A percentile compares a stretch with the other conserved stretches of the same genome.
phyloP scores from a whole-genome alignment of 2,888 invertebrate species.

The Xestia ashworthii region DNA sequence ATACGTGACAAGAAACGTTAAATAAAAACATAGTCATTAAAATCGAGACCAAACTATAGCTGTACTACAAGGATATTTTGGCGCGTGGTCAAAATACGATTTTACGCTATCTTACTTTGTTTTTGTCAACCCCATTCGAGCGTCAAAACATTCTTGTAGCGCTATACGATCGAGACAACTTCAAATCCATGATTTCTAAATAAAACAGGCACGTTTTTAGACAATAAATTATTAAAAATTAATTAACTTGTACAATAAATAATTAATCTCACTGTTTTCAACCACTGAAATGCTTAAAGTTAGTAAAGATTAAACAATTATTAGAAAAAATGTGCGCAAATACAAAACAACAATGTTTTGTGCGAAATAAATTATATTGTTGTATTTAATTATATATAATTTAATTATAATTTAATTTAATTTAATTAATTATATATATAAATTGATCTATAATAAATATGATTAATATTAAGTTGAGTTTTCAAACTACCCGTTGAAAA shows the following conservation, averaged over 20 bases:
- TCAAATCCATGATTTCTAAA: not conserved
- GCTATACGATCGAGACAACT: not conserved
- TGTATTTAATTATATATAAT: conserved; percentile 2
- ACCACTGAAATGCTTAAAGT: conserved; percentile 33
- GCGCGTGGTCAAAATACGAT: not conserved
- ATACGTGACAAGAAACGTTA: not conserved
- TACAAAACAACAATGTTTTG: not conserved
- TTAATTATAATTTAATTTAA: too few relatives aligned
- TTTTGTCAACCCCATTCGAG: not conserved
- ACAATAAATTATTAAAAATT: conserved; percentile 21
- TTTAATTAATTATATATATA: too few relatives aligned
- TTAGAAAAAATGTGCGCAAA: conserved; percentile 14
- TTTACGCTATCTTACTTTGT: not conserved
- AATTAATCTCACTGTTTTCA: conserved; percentile 63
- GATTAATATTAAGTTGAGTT: conserved; percentile 6
- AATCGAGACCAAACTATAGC: not conserved
- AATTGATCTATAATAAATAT: not conserved
- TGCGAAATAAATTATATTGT: conserved; percentile 36
- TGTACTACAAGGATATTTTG: not conserved
- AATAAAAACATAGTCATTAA: not conserved
- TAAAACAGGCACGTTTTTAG: not conserved
- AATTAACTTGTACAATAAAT: conserved; percentile 19
- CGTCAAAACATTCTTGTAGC: not conserved
- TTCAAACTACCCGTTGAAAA: conserved; percentile 26
- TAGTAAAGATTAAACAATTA: conserved; percentile 28